Evolutionary conservation across 2,888 invertebrate genomes (phyloP), one percentile per base, ranked within the genome.

Genomic region (Ennomos fuscantarius): DNA sequence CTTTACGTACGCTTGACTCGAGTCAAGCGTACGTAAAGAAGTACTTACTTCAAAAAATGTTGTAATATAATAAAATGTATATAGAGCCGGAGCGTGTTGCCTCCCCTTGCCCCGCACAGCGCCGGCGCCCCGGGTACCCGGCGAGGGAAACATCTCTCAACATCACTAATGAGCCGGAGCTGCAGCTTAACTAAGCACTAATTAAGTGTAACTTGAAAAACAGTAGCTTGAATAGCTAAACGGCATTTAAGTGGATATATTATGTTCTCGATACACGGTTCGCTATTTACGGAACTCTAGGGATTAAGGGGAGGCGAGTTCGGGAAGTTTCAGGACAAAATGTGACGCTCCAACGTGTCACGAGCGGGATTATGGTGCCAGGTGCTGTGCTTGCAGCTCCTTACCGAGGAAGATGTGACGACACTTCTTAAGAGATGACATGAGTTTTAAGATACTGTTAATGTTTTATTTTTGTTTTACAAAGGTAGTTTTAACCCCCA

Each of bases 131-230:
- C 36, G 54, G 54, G 48, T 47, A 54, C 42, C 46, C 37, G 40
- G 40, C 54, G 36, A 53, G 54, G n/a, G 36, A 43, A 43, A 35
- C 54, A 39, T 47, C 42, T 13, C 39, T n/a, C 12, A 32, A 36
- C 42, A 13, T 6, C 39, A 40, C 35, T 53, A 53, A 53, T 47
- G 41, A 41, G 9, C 13, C 13, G 34, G 41, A 24, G 12, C 11
- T 24, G 36, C 15, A n/a, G 44, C 45, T 36, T 41, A 5, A 40
- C 13, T 36, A 41, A 53, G 15, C 24, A n/a, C 35, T 24, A 10
- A 12, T 12, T 32, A 24, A 8, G 9, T 8, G 1, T 8, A 9
- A 13, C 35, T 24, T 3, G 5, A 5, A 24, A 24, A 24, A 24
- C 24, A 24, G 24, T 24, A 24, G 24, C 24, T 24, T 24, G 24